Evolutionary conservation across 2,888 invertebrate species (phyloP).

Genomic region (Drosophila buzzatii): DNA sequence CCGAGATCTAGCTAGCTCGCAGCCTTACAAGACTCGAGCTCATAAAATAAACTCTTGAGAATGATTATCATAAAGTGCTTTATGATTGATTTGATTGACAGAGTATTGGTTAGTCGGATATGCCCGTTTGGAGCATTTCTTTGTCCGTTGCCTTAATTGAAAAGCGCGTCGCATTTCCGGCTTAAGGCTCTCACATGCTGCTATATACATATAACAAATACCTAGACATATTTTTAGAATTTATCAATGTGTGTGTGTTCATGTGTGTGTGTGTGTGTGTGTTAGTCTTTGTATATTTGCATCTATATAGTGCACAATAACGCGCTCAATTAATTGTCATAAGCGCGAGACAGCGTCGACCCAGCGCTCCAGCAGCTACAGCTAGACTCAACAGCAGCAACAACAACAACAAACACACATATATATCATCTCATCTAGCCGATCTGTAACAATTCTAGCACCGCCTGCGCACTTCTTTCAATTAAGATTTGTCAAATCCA

Average conservation of each 20-base stretch:
- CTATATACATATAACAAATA: neutral
- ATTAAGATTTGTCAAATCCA: constrained; percentile 81
- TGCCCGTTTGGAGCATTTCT: constrained; percentile 2
- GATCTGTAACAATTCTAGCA: constrained; percentile 36
- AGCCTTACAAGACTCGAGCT: too few species aligned
- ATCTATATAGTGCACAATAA: constrained; percentile 18
- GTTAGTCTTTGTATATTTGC: constrained; percentile 7
- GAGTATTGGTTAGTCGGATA: neutral
- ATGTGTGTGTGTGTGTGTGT: constrained; percentile 4
- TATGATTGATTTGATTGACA: neutral
- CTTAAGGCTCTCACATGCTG: constrained; percentile 41
- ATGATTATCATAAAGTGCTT: too few species aligned
- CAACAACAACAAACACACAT: constrained; percentile 8
- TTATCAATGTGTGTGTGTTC: neutral
- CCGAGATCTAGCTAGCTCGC: too few species aligned
- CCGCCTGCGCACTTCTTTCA: constrained; percentile 74
- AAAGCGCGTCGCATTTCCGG: constrained; percentile 81
- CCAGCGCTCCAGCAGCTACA: constrained; percentile 24
- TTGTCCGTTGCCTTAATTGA: constrained; percentile 62
- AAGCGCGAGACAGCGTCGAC: constrained; percentile 60
- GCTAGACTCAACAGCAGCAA: constrained; percentile 14
- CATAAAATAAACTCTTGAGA: neutral
- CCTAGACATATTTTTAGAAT: constrained; percentile 12
- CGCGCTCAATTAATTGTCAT: constrained; percentile 75
- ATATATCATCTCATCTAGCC: constrained; percentile 6